Base-by-base conservation (phyloP, 2,113 vertebrate species). In the Oreocharis arfaki region DNA sequence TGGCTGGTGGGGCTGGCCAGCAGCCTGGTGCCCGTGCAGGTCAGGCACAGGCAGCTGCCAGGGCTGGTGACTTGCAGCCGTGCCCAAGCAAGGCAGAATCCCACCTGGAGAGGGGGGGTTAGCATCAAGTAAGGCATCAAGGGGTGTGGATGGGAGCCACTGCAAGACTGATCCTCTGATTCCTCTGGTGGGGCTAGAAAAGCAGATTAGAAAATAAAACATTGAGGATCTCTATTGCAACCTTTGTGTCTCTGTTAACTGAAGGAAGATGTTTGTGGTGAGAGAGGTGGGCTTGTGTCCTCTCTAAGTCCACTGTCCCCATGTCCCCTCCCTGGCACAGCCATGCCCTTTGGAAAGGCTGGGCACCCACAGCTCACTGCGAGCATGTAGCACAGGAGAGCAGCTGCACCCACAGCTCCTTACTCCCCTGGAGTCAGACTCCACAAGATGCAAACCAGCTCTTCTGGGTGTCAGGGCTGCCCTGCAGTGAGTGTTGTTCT, bases 21-120 rank as follows among this genome's bases (percentile, higher is more conserved):
- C 49, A 27, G 83, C 67, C 76, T 12, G 1, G 56, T 0, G 1
- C n/a, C 63, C 0, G 1, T 4, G 2, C 84, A 64, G 84, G 77
- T 4, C 24, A 50, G 69, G n/a, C 59, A 71, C 1, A 0, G 55
- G 30, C 59, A 49, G 50, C 60, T 84, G 84, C 46, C 81, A n/a
- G 57, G 33, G 26, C 35, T 56, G 78, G 33, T 7, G 53, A 13
- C 19, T 22, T 6, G 49, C 57, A 80, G 77, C 42, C 17, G 9
- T 27, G 67, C 24, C 70, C 17, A 30, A 6, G 24, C 1, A 2
- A 75, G 42, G 41, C 30, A 56, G 57, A 28, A 27, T 47, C 80
- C 64, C 41, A 39, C 2, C 26, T 42, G 73, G 50, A 5, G 1
- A 87, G 42, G 32, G 11, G 33, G 84, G n/a, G 28, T 13, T 50